Conservation (phyloP, 2,797 vertebrate species). For the Anabas testudineus region DNA sequence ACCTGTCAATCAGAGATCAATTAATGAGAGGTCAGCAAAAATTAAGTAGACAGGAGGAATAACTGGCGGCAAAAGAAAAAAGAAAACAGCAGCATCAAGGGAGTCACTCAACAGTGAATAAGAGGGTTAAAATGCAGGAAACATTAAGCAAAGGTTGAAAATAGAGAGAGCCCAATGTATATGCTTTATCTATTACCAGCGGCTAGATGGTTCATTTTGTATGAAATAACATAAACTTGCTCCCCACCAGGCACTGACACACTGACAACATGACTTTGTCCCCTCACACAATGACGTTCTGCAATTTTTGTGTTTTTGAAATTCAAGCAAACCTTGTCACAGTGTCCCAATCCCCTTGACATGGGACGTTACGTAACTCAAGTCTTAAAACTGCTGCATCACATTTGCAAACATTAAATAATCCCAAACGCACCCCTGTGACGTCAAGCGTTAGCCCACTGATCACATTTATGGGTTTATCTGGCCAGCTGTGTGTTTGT, state of each 20-base stretch:
- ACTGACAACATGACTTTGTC: slow-evolving; percentile 19
- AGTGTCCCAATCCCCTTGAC: slow-evolving; percentile 31
- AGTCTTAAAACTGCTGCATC: slow-evolving; percentile 45
- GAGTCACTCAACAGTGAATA: neutral
- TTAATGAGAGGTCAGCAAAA: slow-evolving; percentile 46
- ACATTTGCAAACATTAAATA: slow-evolving; percentile 62
- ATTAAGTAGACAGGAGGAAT: slow-evolving; percentile 18
- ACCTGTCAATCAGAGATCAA: slow-evolving; percentile 75
- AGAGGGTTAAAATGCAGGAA: neutral
- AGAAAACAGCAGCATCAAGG: slow-evolving; percentile 3
- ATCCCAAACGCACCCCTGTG: slow-evolving; percentile 54
- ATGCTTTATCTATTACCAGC: no score
- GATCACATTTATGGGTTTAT: slow-evolving; percentile 73
- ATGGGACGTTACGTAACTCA: slow-evolving; percentile 59
- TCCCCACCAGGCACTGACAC: neutral
- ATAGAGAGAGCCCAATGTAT: no score
- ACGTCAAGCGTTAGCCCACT: slow-evolving; percentile 62
- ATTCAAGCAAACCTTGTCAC: slow-evolving; percentile 36
- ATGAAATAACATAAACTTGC: neutral
- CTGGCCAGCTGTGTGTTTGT: slow-evolving; percentile 70
- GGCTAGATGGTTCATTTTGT: no score
- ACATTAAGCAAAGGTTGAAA: neutral
- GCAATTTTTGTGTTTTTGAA: slow-evolving; percentile 33
- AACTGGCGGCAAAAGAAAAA: slow-evolving; percentile 31
- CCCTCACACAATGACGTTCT: slow-evolving; percentile 3